A percentile compares a stretch with the other conserved stretches of the same genome.
These are phyloP conservation scores for Callithrix jacchus DNA, from an alignment of 2,113 vertebrate genomes.

Conservation along the genomic window DNA sequence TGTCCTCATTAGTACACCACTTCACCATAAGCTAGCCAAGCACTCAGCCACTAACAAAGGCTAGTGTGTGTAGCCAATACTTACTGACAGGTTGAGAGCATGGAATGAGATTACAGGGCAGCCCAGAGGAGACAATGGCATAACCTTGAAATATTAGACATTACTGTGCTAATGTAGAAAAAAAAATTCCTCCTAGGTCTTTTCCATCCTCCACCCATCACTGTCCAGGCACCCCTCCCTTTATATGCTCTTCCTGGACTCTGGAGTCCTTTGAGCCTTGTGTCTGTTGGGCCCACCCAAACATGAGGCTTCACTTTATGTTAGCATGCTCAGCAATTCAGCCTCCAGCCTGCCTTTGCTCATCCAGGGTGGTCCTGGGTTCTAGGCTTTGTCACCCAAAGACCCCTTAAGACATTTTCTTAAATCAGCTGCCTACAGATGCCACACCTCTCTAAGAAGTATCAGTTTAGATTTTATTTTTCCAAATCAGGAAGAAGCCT, in stretches of 20 bases:
- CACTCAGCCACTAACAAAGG: not conserved
- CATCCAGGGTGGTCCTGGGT: not conserved
- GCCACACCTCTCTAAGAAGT: not conserved
- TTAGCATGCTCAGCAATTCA: not conserved
- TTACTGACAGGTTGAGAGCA: not conserved
- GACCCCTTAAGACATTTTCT: not conserved
- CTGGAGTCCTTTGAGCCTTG: not conserved
- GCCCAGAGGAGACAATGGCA: not conserved
- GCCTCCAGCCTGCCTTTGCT: not conserved
- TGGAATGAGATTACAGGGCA: not conserved
- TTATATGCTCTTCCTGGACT: not conserved
- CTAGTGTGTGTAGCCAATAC: not conserved
- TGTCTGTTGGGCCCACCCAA: not conserved
- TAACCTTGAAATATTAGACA: not conserved
- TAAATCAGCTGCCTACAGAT: not conserved
- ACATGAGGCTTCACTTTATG: not conserved
- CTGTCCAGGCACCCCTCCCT: not conserved
- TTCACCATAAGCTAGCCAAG: not conserved
- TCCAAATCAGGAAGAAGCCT: conserved; percentile 19
- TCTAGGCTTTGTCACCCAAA: not conserved
- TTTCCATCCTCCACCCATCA: not conserved
- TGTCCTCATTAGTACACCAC: not conserved
- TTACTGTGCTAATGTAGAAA: not conserved
- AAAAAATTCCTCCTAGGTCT: not conserved
- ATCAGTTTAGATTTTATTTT: not conserved